Percentiles rank a stretch among this genome's conserved stretches.
These are phyloP conservation scores for Sepioteuthis lessoniana DNA, from an alignment of 2,888 invertebrate species.

Conservation along the genomic window DNA sequence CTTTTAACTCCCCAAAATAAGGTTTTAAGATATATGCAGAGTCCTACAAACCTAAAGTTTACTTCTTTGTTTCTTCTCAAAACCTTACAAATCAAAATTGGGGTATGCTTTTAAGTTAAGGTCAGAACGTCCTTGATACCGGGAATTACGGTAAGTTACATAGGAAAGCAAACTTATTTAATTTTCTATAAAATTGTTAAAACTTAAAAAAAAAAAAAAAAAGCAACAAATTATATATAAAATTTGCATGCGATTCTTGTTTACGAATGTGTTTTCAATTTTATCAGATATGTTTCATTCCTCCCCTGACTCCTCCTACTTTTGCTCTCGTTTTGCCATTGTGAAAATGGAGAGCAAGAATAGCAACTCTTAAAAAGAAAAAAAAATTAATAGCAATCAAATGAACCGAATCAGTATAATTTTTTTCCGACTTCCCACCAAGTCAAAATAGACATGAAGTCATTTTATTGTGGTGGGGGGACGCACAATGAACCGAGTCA, in stretches of 20 bases:
- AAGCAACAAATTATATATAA: background rate
- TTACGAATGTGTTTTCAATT: background rate
- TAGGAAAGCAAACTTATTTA: background rate
- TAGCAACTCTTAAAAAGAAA: background rate
- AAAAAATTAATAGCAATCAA: background rate
- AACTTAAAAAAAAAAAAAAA: background rate
- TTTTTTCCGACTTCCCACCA: no score
- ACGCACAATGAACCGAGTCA: no score
- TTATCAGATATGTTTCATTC: background rate
- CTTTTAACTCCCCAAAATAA: no score
- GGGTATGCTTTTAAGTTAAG: no score
- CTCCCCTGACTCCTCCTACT: background rate
- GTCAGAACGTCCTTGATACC: no score
- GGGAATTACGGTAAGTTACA: background rate
- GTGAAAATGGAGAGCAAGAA: background rate
- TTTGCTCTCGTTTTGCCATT: background rate
- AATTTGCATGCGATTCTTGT: background rate
- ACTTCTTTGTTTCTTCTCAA: no score
- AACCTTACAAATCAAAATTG: no score
- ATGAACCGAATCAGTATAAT: background rate
- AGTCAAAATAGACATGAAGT: no score
- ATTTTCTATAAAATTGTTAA: slow-evolving; percentile 25
- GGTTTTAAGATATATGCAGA: no score
- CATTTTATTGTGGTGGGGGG: no score
- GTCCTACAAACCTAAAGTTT: no score